Conservation (phyloP, 2,113 vertebrate species). For the Fukomys damarensis region DNA sequence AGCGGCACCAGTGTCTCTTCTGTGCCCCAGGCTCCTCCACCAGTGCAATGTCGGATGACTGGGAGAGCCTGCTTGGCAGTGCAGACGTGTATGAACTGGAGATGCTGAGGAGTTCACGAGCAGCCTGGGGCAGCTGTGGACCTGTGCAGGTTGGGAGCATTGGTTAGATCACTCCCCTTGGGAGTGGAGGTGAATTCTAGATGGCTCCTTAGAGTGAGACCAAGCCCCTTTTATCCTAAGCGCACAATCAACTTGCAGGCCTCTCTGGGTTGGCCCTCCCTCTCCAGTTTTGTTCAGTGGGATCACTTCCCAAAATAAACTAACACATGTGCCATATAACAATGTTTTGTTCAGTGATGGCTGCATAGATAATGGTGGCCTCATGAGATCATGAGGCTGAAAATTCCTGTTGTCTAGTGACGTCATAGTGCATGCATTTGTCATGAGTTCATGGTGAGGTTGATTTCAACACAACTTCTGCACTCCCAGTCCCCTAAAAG, state of each 20-base stretch:
- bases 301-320: background rate
- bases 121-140: background rate
- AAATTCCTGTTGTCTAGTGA: background rate
- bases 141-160: background rate
- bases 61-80: background rate
- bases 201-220: background rate
- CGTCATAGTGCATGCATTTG: background rate
- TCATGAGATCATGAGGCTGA: background rate
- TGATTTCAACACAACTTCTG: background rate
- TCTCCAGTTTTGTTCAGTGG: slow-evolving; percentile 21
- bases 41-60: background rate
- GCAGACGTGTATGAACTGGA: slow-evolving; percentile 17
- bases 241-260: too few species aligned
- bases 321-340: background rate
- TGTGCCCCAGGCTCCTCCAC: slow-evolving; percentile 15
- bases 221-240: background rate
- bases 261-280: background rate
- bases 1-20: background rate
- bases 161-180: background rate
- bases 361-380: background rate
- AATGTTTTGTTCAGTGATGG: too few species aligned
- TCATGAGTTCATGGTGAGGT: background rate
- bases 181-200: background rate
- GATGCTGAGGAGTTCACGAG: background rate
- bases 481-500: background rate